A percentile compares a stretch with the other conserved stretches of the same genome.
phyloP scores from a whole-genome alignment of 1,140 invertebrate genomes.

The Drosophila elegans region DNA sequence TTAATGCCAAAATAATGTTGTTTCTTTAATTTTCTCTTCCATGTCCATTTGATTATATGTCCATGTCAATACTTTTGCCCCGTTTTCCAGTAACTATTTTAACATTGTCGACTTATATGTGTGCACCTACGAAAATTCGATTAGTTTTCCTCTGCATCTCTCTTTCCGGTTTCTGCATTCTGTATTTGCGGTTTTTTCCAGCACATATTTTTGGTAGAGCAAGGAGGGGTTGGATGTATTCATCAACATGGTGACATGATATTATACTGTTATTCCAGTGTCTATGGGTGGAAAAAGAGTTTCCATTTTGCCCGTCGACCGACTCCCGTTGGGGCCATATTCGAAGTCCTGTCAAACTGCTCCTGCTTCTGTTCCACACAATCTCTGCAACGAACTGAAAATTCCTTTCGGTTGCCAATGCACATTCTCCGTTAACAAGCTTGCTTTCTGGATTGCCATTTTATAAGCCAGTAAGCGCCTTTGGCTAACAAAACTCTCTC shows the following conservation, averaged over 20 bases:
- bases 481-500: constrained; percentile 34
- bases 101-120: constrained; percentile 24
- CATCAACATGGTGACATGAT: constrained; percentile 42
- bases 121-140: constrained; percentile 42
- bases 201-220: not conserved
- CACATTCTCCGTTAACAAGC: constrained; percentile 28
- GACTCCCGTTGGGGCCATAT: constrained; percentile 7
- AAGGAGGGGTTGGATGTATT: constrained; percentile 14
- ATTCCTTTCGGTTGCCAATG: constrained; percentile 14
- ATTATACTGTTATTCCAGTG: constrained; percentile 37
- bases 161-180: constrained; percentile 26
- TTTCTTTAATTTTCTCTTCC: not conserved
- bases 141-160: constrained; percentile 25
- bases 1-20: not conserved
- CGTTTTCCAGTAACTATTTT: constrained; percentile 3
- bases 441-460: constrained; percentile 32
- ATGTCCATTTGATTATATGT: constrained; percentile 8
- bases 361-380: constrained; percentile 16
- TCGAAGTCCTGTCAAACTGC: constrained; percentile 18
- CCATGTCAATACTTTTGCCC: not conserved
- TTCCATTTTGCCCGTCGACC: constrained; percentile 16
- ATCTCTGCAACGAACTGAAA: constrained; percentile 25
- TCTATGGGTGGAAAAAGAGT: constrained; percentile 26
- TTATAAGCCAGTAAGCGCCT: constrained; percentile 66
- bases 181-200: constrained; percentile 13